These are phyloP conservation scores for Elmis aenea DNA, from an alignment of 2,888 invertebrate genomes.

Conservation along the genomic window DNA sequence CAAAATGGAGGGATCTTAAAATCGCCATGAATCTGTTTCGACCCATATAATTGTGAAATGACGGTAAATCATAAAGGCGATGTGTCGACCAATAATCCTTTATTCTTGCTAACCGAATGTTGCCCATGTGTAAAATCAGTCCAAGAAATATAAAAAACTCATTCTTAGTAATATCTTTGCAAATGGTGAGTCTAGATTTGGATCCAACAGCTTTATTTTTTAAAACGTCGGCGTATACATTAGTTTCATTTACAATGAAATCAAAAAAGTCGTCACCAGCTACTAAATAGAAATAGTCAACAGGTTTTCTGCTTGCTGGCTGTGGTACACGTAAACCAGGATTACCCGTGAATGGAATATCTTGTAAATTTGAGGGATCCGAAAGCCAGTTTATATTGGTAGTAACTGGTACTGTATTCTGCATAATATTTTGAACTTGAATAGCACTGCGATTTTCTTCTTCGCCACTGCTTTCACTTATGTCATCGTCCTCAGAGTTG, in stretches of 20 bases:
- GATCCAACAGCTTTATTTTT: too few relatives aligned
- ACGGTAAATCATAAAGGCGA: not conserved
- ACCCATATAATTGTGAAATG: conserved; percentile 1
- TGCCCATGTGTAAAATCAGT: conserved; percentile 14
- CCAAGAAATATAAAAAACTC: not conserved
- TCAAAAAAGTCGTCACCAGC: conserved; percentile 1
- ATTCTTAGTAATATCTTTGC: not conserved
- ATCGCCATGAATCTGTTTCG: conserved; percentile 1
- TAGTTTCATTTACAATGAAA: not conserved
- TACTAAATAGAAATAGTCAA: not conserved
- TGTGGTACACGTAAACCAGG: conserved; percentile 1
- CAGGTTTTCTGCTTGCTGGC: not conserved
- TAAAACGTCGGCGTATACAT: too few relatives aligned
- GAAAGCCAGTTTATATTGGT: conserved; percentile 1
- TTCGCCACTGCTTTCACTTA: too few relatives aligned
- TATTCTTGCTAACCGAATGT: conserved; percentile 8
- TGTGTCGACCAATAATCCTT: conserved; percentile 16
- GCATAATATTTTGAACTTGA: conserved; percentile 1
- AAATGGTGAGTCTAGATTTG: not conserved
- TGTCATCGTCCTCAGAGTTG: too few relatives aligned
- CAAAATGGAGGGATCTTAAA: conserved; percentile 1
- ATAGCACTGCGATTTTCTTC: too few relatives aligned
- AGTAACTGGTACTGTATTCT: too few relatives aligned
- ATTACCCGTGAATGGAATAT: not conserved
- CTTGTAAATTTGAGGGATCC: conserved; percentile 1